phyloP scores from a whole-genome alignment of 2,797 vertebrate genomes.

The Yasuhikotakia modesta region DNA sequence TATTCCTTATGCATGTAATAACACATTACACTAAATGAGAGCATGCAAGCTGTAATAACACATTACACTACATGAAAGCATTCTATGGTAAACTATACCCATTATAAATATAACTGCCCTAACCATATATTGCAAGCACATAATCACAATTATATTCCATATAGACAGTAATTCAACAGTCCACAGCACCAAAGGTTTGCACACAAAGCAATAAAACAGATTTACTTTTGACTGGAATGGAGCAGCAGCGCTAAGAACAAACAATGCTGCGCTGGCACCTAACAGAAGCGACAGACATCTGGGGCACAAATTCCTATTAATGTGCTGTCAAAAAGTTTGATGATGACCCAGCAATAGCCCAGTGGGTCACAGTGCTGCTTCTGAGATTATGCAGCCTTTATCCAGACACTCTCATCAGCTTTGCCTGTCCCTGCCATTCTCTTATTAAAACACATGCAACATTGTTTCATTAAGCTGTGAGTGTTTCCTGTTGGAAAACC shows the following conservation, averaged over 20 bases:
- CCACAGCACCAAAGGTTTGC: constrained; percentile 21
- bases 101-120: not conserved
- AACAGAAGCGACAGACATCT: constrained; percentile 58
- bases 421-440: constrained; percentile 27
- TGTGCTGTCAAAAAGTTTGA: constrained; percentile 57
- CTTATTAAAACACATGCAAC: constrained; percentile 34
- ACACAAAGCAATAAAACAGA: constrained; percentile 5
- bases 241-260: constrained; percentile 52
- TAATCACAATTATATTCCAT: constrained; percentile 9
- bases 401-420: constrained; percentile 50
- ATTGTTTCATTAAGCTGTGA: constrained; percentile 30
- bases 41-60: not conserved
- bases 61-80: not conserved
- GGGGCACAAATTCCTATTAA: constrained; percentile 66
- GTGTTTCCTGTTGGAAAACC: not conserved
- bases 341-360: constrained; percentile 44
- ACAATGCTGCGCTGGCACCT: constrained; percentile 36
- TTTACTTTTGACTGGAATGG: constrained; percentile 29
- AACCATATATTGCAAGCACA: not conserved
- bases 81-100: not conserved
- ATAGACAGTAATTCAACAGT: constrained; percentile 3
- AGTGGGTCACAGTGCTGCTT: constrained; percentile 57
- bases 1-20: not conserved
- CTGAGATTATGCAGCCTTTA: constrained; percentile 54
- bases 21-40: not conserved